phyloP scores from a whole-genome alignment of 1,140 invertebrate species.

The Kradibia gibbosae region DNA sequence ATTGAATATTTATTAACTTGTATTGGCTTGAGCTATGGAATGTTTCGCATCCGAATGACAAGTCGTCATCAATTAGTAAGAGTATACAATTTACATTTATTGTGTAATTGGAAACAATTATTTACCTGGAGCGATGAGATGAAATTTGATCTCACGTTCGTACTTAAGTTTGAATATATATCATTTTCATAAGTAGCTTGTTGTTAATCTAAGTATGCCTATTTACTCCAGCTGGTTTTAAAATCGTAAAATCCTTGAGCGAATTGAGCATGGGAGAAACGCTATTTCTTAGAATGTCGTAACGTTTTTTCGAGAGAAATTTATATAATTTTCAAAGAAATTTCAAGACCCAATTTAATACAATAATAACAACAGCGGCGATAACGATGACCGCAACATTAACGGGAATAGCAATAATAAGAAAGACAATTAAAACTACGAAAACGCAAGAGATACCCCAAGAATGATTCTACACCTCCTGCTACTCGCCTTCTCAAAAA shows the following conservation, averaged over 20 bases:
- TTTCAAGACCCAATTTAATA: too few species aligned
- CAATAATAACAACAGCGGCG: too few species aligned
- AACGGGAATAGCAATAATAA: too few species aligned
- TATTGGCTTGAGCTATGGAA: neutral
- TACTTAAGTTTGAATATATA: neutral
- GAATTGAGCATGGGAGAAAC: neutral
- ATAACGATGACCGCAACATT: too few species aligned
- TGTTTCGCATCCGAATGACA: too few species aligned
- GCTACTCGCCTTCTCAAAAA: too few species aligned
- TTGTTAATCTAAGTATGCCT: neutral
- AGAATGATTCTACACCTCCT: too few species aligned
- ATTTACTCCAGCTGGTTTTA: neutral
- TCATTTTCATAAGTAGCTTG: neutral
- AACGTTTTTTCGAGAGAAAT: neutral
- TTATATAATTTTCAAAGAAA: too few species aligned
- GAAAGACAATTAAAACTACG: too few species aligned
- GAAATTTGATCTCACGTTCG: neutral
- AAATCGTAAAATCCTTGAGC: neutral
- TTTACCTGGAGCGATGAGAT: neutral
- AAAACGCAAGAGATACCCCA: too few species aligned
- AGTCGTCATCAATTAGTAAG: neutral
- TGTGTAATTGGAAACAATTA: neutral
- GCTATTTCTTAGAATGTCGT: neutral
- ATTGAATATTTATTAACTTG: conserved; percentile 1
- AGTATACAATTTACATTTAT: neutral